Percentiles rank a stretch among this genome's conserved stretches.
These are phyloP conservation scores for Blastobasis adustella DNA, from an alignment of 2,888 invertebrate genomes.

Conservation along the genomic window DNA sequence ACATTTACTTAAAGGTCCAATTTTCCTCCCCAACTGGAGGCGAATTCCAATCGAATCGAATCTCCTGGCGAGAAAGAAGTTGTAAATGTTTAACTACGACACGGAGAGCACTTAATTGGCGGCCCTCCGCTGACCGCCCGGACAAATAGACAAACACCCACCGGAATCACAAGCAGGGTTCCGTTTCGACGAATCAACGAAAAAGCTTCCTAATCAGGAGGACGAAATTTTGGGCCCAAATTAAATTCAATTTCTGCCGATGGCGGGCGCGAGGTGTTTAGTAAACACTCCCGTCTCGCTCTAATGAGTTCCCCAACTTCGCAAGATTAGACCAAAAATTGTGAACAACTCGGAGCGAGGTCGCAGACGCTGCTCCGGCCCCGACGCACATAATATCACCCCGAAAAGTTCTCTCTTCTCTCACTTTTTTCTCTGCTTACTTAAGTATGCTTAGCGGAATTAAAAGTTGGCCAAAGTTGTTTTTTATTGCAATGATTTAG, in stretches of 20 bases:
- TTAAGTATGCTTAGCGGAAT: slow-evolving; percentile 42
- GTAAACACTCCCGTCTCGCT: slow-evolving; percentile 39
- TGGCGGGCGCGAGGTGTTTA: slow-evolving; percentile 45
- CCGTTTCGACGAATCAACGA: slow-evolving; percentile 1
- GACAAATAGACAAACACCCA: slow-evolving; percentile 19
- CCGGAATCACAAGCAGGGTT: slow-evolving; percentile 21
- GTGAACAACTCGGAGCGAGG: slow-evolving; percentile 43
- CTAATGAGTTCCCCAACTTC: slow-evolving; percentile 60
- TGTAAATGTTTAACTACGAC: slow-evolving; percentile 19
- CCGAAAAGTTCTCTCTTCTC: slow-evolving; percentile 14
- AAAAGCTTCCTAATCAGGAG: slow-evolving; percentile 7
- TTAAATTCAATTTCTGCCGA: slow-evolving; percentile 20
- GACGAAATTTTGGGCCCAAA: slow-evolving; percentile 5
- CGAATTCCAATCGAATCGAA: no score
- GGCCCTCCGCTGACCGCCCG: slow-evolving; percentile 17
- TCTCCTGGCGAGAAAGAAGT: slow-evolving; percentile 3
- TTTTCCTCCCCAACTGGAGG: no score
- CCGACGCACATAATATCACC: slow-evolving; percentile 31
- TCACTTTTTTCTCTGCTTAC: slow-evolving; percentile 36
- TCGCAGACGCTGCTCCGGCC: slow-evolving; percentile 29
- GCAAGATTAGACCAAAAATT: slow-evolving; percentile 54
- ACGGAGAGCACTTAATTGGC: slow-evolving; percentile 21
- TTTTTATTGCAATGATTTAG: slow-evolving; percentile 38
- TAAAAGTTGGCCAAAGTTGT: slow-evolving; percentile 39
- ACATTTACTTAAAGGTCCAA: no score